A percentile compares a stretch with the other conserved stretches of the same genome.
phyloP scores from a whole-genome alignment of 2,888 invertebrate species.

The Seira musarum region DNA sequence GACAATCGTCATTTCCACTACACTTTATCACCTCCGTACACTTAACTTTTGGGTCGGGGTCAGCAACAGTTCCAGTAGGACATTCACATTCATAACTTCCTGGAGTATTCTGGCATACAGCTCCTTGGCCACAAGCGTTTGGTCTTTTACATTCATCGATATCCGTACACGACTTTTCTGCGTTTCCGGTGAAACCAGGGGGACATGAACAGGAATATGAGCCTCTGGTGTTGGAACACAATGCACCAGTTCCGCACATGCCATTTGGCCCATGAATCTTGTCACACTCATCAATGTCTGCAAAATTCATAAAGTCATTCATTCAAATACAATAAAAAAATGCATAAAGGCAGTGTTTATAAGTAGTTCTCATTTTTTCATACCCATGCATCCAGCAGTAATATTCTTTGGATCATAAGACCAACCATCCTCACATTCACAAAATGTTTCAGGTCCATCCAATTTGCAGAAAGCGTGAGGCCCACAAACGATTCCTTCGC shows the following conservation, averaged over 20 bases:
- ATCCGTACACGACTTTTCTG: slow-evolving; percentile 84
- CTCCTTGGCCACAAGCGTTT: slow-evolving; percentile 85
- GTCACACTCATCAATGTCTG: slow-evolving; percentile 94
- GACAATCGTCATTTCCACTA: slow-evolving; percentile 83
- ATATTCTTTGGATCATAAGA: slow-evolving; percentile 92
- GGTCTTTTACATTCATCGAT: slow-evolving; percentile 85
- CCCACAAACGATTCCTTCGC: slow-evolving; percentile 90
- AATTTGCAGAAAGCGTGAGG: slow-evolving; percentile 91
- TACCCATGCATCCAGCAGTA: slow-evolving; percentile 87
- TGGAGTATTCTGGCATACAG: slow-evolving; percentile 83
- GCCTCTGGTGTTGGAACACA: slow-evolving; percentile 86
- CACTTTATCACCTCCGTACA: slow-evolving; percentile 89
- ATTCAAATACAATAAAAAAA: no score
- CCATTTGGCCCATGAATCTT: slow-evolving; percentile 83
- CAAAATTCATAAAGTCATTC: neutral
- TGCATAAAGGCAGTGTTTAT: no score
- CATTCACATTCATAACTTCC: slow-evolving; percentile 87
- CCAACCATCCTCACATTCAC: slow-evolving; percentile 95
- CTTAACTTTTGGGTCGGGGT: slow-evolving; percentile 86
- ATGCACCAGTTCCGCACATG: slow-evolving; percentile 87
- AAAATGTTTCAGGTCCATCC: slow-evolving; percentile 88
- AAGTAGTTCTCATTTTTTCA: slow-evolving; percentile 68
- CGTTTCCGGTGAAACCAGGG: slow-evolving; percentile 88
- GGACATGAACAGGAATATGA: slow-evolving; percentile 85
- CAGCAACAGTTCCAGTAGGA: slow-evolving; percentile 85